Evolutionary conservation across 2,797 vertebrate genomes (phyloP).

Genomic region (Chaenodraco wilsoni): DNA sequence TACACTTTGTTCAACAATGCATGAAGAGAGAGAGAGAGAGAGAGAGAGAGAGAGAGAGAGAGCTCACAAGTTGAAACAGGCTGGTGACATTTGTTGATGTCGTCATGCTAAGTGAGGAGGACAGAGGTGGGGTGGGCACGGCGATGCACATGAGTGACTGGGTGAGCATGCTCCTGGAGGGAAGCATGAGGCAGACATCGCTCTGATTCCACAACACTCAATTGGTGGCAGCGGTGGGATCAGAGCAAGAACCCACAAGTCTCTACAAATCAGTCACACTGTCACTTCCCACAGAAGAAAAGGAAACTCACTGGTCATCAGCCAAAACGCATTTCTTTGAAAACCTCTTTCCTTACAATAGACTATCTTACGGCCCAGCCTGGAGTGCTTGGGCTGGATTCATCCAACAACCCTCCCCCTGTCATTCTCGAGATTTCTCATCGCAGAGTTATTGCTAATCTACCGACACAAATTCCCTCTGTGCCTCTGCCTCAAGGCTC

Average conservation of each 20-base stretch:
- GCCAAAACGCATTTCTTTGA: constrained; percentile 76
- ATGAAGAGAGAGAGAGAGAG: constrained; percentile 56
- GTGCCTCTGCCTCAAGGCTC: constrained; percentile 69
- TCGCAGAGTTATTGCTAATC: constrained; percentile 79
- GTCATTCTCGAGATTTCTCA: constrained; percentile 72
- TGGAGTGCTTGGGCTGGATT: constrained; percentile 71
- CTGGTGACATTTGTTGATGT: constrained; percentile 53
- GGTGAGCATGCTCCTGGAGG: constrained; percentile 75
- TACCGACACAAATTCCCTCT: constrained; percentile 78
- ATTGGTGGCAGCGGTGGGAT: constrained; percentile 69
- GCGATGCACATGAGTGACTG: constrained; percentile 77
- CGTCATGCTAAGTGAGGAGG: constrained; percentile 78
- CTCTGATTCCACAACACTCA: constrained; percentile 64
- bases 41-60: constrained; percentile 7
- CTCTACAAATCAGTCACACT: constrained; percentile 76
- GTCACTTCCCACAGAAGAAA: constrained; percentile 61
- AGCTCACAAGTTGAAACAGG: constrained; percentile 58
- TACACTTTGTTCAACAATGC: constrained; percentile 75
- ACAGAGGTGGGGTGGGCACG: constrained; percentile 68
- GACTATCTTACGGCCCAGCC: constrained; percentile 67
- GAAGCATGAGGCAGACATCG: constrained; percentile 75
- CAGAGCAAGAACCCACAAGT: constrained; percentile 68
- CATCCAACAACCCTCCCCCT: constrained; percentile 70
- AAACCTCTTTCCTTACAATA: constrained; percentile 73
- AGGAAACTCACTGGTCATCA: constrained; percentile 70